Evolutionary conservation across 2,797 vertebrate species (phyloP), one percentile per base, ranked within the genome.

Genomic region (Pangasius mekongensis): DNA sequence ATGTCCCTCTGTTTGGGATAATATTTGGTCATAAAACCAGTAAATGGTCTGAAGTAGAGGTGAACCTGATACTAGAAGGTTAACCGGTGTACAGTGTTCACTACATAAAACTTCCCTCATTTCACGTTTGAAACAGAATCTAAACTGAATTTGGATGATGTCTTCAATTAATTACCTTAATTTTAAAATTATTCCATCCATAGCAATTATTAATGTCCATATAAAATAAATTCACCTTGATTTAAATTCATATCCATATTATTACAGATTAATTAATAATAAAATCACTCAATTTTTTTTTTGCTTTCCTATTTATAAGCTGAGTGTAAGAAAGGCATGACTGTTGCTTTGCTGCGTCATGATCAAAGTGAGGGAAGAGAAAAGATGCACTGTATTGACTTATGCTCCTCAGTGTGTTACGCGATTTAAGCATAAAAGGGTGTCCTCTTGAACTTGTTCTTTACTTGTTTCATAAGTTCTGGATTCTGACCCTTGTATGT

Each of bases 401-500:
- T 85, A 33, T 69, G 39, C 16, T 60, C 24, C 62, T 66, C 56
- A 77, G 54, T 43, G 3, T 20, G 66, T 49, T 77, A 62, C 39
- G 36, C 73, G 30, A 67, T 82, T 88, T 56, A 60, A 87, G 77
- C 76, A 83, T 85, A 69, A 91, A 91, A 83, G 74, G n/a, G 30
- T 36, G 74, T 54, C 58, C 80, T 86, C 33, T 78, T 89, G 88
- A 87, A 84, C 39, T 82, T 77, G 64, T 73, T 86, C 54, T 85
- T 87, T 52, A 69, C 69, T 52, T 83, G 80, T 58, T 76, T 69
- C 54, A 62, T 71, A 77, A 18, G 5, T 84, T 92, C 92, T 94
- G 93, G 94, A 93, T 94, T 92, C 92, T 88, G 93, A 92, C 91
- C 93, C 89, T 83, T 90, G 90, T 91, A 39, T 90, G 76, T 87